phyloP scores from a whole-genome alignment of 2,113 vertebrate genomes.

The Puffinus mauretanicus region DNA sequence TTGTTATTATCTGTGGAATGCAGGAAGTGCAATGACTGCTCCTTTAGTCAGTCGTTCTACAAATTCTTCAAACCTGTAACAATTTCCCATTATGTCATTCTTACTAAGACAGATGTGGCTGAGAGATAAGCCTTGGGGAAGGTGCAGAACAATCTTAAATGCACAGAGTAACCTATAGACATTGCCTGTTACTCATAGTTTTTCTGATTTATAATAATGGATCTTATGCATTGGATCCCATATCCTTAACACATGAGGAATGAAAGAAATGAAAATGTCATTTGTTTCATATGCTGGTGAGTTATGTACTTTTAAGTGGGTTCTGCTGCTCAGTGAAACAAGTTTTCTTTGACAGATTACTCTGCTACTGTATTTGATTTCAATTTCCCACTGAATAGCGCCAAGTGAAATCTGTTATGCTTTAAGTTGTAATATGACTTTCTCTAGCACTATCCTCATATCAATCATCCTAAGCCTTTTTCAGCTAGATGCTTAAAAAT shows the following conservation, averaged over 20 bases:
- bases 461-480: not conserved
- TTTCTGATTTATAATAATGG: constrained; percentile 53
- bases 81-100: constrained; percentile 57
- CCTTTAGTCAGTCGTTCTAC: constrained; percentile 21
- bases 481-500: constrained; percentile 32
- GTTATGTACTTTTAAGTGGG: constrained; percentile 49
- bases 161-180: not conserved
- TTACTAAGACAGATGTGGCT: constrained; percentile 45
- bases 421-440: constrained; percentile 46
- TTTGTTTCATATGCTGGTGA: constrained; percentile 40
- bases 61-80: constrained; percentile 42
- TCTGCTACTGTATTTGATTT: constrained; percentile 72
- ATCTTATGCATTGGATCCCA: not conserved
- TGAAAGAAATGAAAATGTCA: constrained; percentile 48
- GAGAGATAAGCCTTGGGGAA: constrained; percentile 1
- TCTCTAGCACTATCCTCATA: not conserved
- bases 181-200: not conserved
- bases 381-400: constrained; percentile 36
- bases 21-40: not conserved
- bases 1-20: not conserved
- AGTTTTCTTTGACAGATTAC: constrained; percentile 60
- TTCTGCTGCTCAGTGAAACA: constrained; percentile 36
- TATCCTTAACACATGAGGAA: constrained; percentile 40
- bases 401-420: constrained; percentile 46
- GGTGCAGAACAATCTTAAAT: not conserved